These are phyloP conservation scores for Enteromius anoplus DNA, from an alignment of 2,797 vertebrate species.

Conservation along the genomic window DNA sequence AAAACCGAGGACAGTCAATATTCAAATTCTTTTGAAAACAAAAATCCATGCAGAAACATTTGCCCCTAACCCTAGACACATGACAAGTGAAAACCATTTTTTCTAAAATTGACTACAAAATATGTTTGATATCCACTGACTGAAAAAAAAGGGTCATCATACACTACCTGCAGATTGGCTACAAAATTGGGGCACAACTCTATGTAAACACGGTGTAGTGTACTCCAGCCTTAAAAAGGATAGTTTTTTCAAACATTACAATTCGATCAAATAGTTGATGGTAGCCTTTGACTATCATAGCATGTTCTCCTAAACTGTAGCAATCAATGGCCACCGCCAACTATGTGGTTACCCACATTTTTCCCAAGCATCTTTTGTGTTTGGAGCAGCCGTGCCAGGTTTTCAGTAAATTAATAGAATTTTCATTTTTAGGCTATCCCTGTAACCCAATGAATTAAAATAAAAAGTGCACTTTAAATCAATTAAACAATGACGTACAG, in stretches of 20 bases:
- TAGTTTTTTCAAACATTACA: not conserved
- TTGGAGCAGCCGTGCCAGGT: not conserved
- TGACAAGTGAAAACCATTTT: not conserved
- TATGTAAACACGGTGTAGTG: not conserved
- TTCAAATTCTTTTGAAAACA: not conserved
- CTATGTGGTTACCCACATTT: not conserved
- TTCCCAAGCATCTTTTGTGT: not conserved
- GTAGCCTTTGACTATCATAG: not conserved
- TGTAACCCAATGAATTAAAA: not conserved
- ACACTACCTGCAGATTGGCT: not conserved
- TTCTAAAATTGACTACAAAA: not conserved
- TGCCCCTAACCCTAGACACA: not conserved
- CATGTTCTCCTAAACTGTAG: not conserved
- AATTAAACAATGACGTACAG: not conserved
- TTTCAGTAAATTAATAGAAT: not conserved
- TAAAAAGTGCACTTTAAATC: not conserved
- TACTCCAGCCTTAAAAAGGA: not conserved
- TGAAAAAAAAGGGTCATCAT: not conserved
- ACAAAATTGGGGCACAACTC: not conserved
- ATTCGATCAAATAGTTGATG: not conserved
- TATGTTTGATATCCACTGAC: not conserved
- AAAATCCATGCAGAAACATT: not conserved
- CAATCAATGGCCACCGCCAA: not conserved
- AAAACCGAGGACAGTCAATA: not conserved
- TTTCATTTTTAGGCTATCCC: not conserved